These are phyloP conservation scores for Zaprionus inermis DNA, from an alignment of 1,140 invertebrate species.

Conservation along the genomic window DNA sequence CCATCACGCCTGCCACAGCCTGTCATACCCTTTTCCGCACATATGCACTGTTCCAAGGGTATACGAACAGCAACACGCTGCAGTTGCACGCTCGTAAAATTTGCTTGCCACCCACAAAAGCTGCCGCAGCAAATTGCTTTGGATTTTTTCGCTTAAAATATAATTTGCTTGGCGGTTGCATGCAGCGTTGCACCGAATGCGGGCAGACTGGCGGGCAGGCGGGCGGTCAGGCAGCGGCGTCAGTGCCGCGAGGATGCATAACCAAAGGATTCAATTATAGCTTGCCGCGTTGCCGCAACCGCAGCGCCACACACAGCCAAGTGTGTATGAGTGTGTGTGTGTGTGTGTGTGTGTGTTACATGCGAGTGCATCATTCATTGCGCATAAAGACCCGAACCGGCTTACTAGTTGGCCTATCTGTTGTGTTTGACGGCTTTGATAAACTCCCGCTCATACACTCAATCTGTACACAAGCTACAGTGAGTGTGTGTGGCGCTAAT, in stretches of 20 bases:
- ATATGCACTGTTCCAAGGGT: background rate
- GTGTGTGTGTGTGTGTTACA: background rate
- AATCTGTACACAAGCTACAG: background rate
- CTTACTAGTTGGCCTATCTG: slow-evolving; percentile 4
- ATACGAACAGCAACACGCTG: background rate
- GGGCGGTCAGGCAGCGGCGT: too few relatives aligned
- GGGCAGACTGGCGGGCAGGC: background rate
- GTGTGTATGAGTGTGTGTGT: background rate
- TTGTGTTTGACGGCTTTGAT: slow-evolving; percentile 8
- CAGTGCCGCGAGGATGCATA: slow-evolving; percentile 50
- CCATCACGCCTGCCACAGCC: too few relatives aligned
- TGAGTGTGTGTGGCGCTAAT: slow-evolving; percentile 31
- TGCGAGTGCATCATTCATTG: slow-evolving; percentile 10
- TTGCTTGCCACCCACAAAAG: slow-evolving; percentile 53
- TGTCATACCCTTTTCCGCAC: background rate
- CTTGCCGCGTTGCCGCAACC: slow-evolving; percentile 48
- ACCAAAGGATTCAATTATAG: slow-evolving; percentile 76
- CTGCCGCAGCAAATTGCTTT: slow-evolving; percentile 57
- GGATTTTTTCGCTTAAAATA: slow-evolving; percentile 64
- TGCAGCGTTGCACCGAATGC: slow-evolving; percentile 14
- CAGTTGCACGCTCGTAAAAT: slow-evolving; percentile 53
- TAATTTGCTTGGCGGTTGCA: slow-evolving; percentile 60
- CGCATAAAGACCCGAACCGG: background rate
- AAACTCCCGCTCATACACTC: background rate
- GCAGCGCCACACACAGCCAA: slow-evolving; percentile 23